Percentiles rank a stretch among this genome's conserved stretches.
Evolutionary conservation across 1,140 invertebrate species (phyloP).

Genomic region (Drosophila pallidifrons): DNA sequence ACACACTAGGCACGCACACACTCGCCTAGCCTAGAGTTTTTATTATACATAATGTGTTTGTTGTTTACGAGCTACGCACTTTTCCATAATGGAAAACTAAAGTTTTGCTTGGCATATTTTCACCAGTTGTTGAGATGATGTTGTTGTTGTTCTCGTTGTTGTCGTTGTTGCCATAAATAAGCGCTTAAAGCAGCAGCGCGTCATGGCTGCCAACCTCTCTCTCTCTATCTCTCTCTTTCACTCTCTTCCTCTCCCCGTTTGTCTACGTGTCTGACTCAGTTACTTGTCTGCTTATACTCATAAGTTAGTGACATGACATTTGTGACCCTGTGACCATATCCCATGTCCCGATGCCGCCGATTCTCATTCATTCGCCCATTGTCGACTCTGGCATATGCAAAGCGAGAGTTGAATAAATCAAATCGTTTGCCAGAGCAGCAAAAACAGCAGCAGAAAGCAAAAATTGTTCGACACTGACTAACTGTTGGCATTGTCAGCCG

Average conservation of each 20-base stretch:
- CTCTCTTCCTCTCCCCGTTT: not conserved
- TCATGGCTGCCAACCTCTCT: constrained; percentile 3
- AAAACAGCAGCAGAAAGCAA: constrained; percentile 30
- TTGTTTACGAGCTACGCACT: constrained; percentile 61
- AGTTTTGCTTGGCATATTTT: constrained; percentile 32
- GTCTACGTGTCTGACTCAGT: not conserved
- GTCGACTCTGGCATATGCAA: constrained; percentile 61
- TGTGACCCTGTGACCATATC: constrained; percentile 4
- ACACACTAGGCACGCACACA: constrained; percentile 3
- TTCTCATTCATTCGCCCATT: constrained; percentile 10
- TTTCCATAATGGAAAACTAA: constrained; percentile 53
- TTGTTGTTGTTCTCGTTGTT: not conserved
- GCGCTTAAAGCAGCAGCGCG: constrained; percentile 34
- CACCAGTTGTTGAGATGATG: not conserved
- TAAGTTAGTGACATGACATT: constrained; percentile 31
- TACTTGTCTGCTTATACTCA: constrained; percentile 35
- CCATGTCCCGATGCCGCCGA: constrained; percentile 2
- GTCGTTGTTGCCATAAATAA: constrained; percentile 61
- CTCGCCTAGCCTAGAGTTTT: constrained; percentile 23
- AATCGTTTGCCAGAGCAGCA: constrained; percentile 34
- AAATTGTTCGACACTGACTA: constrained; percentile 65
- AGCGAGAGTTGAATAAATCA: constrained; percentile 67
- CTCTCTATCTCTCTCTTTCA: constrained; percentile 24
- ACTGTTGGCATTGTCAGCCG: constrained; percentile 43
- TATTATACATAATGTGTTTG: constrained; percentile 57